Percentiles rank a stretch among this genome's conserved stretches.
Evolutionary conservation across 2,113 vertebrate genomes (phyloP).

Genomic region (Emydura subglobosa): DNA sequence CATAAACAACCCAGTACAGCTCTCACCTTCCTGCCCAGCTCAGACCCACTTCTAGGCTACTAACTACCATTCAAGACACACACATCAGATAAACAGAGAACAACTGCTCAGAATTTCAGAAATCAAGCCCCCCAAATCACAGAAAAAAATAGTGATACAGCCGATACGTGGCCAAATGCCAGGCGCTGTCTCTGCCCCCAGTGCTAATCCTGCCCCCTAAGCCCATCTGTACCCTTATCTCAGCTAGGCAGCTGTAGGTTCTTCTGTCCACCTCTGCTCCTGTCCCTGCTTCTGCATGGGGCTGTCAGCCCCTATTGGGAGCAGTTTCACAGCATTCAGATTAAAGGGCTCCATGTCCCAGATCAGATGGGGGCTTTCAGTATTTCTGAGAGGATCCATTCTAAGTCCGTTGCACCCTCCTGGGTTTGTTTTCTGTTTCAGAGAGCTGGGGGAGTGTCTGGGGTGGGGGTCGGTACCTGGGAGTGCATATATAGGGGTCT

Average conservation of each 20-base stretch:
- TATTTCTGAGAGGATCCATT: constrained; percentile 3
- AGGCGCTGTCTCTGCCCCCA: accelerated
- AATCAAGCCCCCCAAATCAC: background rate
- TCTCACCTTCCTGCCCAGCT: background rate
- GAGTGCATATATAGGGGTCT: background rate
- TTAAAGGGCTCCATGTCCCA: background rate
- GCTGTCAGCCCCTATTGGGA: background rate
- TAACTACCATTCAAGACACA: background rate
- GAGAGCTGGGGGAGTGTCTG: background rate
- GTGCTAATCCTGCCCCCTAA: background rate
- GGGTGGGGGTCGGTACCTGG: constrained; percentile 3
- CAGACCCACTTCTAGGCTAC: background rate
- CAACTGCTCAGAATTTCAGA: background rate
- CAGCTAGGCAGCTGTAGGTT: background rate
- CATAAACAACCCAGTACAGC: background rate
- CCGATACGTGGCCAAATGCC: background rate
- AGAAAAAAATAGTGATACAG: background rate
- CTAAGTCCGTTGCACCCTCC: constrained; percentile 5
- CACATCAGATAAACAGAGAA: background rate
- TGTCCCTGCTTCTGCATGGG: background rate
- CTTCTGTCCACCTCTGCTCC: background rate
- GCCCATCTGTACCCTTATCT: background rate
- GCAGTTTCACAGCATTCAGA: background rate
- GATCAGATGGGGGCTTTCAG: constrained; percentile 30
- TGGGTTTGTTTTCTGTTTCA: constrained; percentile 22